Conservation (phyloP, 2,888 invertebrate species). For the Brassicogethes aeneus region DNA sequence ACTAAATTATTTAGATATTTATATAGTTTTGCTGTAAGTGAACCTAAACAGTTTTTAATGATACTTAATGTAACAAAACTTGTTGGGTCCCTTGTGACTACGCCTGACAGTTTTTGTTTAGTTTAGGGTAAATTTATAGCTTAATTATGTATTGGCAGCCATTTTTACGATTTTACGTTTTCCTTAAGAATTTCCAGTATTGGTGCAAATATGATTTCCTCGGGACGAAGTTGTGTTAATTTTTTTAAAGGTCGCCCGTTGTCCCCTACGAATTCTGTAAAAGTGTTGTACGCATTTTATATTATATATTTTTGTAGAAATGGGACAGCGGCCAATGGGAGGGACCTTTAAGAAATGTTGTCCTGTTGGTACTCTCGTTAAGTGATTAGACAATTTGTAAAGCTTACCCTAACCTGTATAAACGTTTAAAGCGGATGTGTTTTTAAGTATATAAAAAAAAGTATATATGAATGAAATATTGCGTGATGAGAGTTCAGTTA, state of each 20-base stretch:
- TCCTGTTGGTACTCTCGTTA: constrained; percentile 12
- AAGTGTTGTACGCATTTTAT: constrained; percentile 34
- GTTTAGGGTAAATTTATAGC: no score
- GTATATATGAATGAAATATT: constrained; percentile 40
- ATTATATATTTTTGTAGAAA: constrained; percentile 40
- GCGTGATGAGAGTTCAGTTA: constrained; percentile 42
- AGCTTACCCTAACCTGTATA: constrained; percentile 38
- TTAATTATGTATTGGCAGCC: constrained; percentile 17
- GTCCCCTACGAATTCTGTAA: constrained; percentile 33
- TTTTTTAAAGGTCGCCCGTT: background rate
- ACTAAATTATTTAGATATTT: constrained; percentile 19
- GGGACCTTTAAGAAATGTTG: constrained; percentile 25
- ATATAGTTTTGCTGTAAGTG: no score
- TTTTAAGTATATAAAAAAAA: constrained; percentile 40
- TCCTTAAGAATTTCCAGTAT: constrained; percentile 25
- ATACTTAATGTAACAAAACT: no score
- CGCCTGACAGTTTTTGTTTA: no score
- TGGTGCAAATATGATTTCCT: constrained; percentile 26
- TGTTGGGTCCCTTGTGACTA: no score
- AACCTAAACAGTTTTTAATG: no score
- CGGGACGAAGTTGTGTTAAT: background rate
- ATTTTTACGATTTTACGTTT: constrained; percentile 13
- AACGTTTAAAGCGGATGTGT: constrained; percentile 40
- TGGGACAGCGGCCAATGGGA: constrained; percentile 21
- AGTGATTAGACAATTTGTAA: constrained; percentile 37